phyloP scores from a whole-genome alignment of 2,888 invertebrate species.

The Dryocosmus kuriphilus region DNA sequence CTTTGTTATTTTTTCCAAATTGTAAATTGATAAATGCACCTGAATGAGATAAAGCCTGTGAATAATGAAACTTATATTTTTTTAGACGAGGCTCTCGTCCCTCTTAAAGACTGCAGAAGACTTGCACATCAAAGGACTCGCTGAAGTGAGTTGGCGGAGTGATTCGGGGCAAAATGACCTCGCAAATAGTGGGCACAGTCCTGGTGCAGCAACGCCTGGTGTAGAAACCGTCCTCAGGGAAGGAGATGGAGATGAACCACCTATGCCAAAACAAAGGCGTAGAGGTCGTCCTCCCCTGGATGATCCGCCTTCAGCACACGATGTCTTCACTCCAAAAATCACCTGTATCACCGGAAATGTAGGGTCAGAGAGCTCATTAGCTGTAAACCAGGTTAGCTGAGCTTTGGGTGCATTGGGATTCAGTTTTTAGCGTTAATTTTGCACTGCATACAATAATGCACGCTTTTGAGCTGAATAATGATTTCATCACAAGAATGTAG shows the following conservation, averaged over 20 bases:
- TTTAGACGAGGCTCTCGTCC: slow-evolving; percentile 91
- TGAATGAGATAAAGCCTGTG: neutral
- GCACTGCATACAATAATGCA: slow-evolving; percentile 35
- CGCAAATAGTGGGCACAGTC: slow-evolving; percentile 72
- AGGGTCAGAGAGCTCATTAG: slow-evolving; percentile 62
- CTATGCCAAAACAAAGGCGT: slow-evolving; percentile 81
- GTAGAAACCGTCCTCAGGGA: slow-evolving; percentile 73
- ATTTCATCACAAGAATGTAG: slow-evolving; percentile 1
- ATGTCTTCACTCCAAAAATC: slow-evolving; percentile 79
- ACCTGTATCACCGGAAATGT: slow-evolving; percentile 78
- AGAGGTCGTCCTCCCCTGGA: slow-evolving; percentile 85
- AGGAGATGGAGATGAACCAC: slow-evolving; percentile 72
- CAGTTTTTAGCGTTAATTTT: slow-evolving; percentile 5
- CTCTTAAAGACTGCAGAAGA: slow-evolving; percentile 95
- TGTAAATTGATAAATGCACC: neutral
- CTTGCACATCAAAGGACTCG: slow-evolving; percentile 93
- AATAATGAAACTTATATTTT: slow-evolving; percentile 53
- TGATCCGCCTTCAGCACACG: slow-evolving; percentile 79
- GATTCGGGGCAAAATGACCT: slow-evolving; percentile 72
- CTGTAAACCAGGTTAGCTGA: slow-evolving; percentile 61
- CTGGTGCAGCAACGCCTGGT: slow-evolving; percentile 71
- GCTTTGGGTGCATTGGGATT: slow-evolving; percentile 50
- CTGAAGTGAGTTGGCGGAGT: slow-evolving; percentile 91
- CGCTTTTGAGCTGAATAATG: slow-evolving; percentile 51
- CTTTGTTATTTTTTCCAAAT: neutral